A percentile compares a stretch with the other conserved stretches of the same genome.
Conservation (phyloP, 2,888 invertebrate genomes). For the Eulithis testata region DNA sequence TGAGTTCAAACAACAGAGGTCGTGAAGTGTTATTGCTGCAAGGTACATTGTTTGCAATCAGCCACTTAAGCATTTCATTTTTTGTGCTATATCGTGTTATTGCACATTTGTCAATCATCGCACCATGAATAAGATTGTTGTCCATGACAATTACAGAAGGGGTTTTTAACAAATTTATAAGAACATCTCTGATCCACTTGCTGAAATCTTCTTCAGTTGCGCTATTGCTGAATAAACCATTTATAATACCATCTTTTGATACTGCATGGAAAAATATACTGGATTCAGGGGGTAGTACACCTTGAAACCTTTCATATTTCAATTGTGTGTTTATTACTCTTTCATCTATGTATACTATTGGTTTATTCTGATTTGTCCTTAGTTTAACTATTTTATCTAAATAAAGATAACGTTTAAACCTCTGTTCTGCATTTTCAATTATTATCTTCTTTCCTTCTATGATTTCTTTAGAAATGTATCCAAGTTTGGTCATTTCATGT, state of each 20-base stretch:
- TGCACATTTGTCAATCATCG: slow-evolving; percentile 29
- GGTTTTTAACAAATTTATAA: slow-evolving; percentile 47
- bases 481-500: slow-evolving; percentile 44
- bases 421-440: slow-evolving; percentile 58
- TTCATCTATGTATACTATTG: slow-evolving; percentile 58
- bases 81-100: slow-evolving; percentile 59
- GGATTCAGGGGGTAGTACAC: slow-evolving; percentile 12
- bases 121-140: slow-evolving; percentile 50
- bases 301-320: slow-evolving; percentile 43
- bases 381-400: slow-evolving; percentile 52
- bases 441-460: slow-evolving; percentile 43
- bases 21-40: slow-evolving; percentile 52
- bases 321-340: slow-evolving; percentile 46
- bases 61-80: slow-evolving; percentile 56
- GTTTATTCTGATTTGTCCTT: slow-evolving; percentile 34
- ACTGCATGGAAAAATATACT: slow-evolving; percentile 50
- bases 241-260: slow-evolving; percentile 46
- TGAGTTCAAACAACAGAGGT: slow-evolving; percentile 60
- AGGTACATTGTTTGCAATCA: slow-evolving; percentile 57
- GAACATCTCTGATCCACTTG: slow-evolving; percentile 61
- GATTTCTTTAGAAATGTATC: slow-evolving; percentile 48
- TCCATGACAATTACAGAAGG: slow-evolving; percentile 58
- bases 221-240: slow-evolving; percentile 53
- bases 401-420: slow-evolving; percentile 57
- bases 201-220: slow-evolving; percentile 47